phyloP scores from a whole-genome alignment of 2,797 vertebrate species.

The Enoplosus armatus region DNA sequence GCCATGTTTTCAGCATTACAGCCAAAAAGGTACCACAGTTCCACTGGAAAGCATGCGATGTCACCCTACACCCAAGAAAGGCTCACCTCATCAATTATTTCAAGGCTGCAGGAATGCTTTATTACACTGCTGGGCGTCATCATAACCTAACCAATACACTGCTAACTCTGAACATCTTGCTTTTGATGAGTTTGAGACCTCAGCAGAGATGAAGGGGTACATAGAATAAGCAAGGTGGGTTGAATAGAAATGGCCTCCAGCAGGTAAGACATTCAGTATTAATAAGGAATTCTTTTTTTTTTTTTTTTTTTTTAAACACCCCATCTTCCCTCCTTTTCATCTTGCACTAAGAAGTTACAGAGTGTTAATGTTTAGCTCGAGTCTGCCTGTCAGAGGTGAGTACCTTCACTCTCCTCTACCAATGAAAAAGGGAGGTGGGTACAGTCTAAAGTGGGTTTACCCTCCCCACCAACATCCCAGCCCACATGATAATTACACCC shows the following conservation, averaged over 20 bases:
- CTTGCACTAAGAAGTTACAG: not conserved
- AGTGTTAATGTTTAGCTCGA: constrained; percentile 21
- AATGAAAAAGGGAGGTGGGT: constrained; percentile 42
- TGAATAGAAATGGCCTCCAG: not conserved
- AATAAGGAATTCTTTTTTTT: not conserved
- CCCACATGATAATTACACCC: constrained; percentile 42
- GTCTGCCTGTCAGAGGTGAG: constrained; percentile 12
- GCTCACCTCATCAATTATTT: constrained; percentile 78
- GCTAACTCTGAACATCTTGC: not conserved
- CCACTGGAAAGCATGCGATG: constrained; percentile 48
- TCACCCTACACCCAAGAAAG: constrained; percentile 68
- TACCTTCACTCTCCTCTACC: constrained; percentile 8
- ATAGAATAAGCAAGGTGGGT: not conserved
- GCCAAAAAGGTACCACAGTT: constrained; percentile 21
- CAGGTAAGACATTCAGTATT: not conserved
- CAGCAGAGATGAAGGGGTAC: too few relatives aligned
- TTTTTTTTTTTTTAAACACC: too few relatives aligned
- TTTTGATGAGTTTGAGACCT: too few relatives aligned
- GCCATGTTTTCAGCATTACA: not conserved
- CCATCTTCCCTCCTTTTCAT: not conserved
- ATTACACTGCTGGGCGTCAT: constrained; percentile 15
- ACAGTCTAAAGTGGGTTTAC: constrained; percentile 37
- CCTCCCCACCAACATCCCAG: constrained; percentile 31
- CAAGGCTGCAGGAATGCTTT: constrained; percentile 54
- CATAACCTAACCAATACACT: not conserved